Evolutionary conservation across 2,888 invertebrate species (phyloP).

Genomic region (Gasteruption jaculator): DNA sequence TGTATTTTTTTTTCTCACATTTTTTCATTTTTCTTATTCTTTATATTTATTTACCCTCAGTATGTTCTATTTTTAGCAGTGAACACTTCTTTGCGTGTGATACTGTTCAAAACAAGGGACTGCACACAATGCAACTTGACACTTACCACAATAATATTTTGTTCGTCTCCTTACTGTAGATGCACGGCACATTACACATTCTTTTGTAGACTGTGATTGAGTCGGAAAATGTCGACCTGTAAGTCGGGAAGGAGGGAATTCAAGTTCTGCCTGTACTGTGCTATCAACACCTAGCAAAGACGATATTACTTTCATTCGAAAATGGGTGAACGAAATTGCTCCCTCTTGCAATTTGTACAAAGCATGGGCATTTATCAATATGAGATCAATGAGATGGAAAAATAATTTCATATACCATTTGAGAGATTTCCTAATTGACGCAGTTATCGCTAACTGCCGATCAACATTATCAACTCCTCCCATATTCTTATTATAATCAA

Average conservation of each 20-base stretch:
- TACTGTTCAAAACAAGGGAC: conserved; percentile 8
- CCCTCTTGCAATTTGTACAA: conserved; percentile 8
- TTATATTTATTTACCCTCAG: no score
- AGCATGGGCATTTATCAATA: conserved; percentile 16
- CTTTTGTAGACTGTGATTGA: conserved; percentile 9
- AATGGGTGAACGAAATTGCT: conserved; percentile 2
- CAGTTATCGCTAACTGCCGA: conserved; percentile 19
- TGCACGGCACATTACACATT: conserved; percentile 10
- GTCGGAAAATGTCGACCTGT: conserved; percentile 14
- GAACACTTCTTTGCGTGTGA: conserved; percentile 11
- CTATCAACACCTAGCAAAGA: no score
- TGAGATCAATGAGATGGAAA: conserved; percentile 17
- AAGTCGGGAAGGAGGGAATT: conserved; percentile 7
- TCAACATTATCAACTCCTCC: conserved; percentile 14
- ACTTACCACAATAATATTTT: conserved; percentile 6
- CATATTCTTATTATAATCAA: conserved; percentile 21
- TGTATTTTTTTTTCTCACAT: no score
- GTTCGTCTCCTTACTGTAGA: conserved; percentile 9
- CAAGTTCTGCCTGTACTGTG: no score
- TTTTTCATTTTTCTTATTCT: no score
- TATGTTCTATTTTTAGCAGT: no score
- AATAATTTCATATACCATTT: conserved; percentile 23
- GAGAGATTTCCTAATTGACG: conserved; percentile 18
- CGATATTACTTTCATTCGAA: conserved; percentile 3
- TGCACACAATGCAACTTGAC: conserved; percentile 11